Percentiles rank a stretch among this genome's conserved stretches.
Conservation (phyloP, 1,140 invertebrate genomes). For the Diorhabda sublineata region DNA sequence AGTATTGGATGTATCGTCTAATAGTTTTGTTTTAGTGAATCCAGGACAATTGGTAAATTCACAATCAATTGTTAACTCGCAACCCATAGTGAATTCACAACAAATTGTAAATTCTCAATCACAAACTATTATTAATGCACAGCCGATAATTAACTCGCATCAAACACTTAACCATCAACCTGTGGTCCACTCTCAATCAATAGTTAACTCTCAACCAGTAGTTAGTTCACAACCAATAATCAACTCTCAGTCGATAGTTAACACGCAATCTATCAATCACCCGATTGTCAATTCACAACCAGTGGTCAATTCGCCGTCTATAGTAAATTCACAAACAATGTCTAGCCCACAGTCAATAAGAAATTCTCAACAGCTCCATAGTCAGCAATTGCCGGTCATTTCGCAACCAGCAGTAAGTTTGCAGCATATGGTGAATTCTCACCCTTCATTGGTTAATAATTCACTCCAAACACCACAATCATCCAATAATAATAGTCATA, state of each 20-base stretch:
- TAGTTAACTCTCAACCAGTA: slow-evolving; percentile 35
- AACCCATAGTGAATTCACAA: slow-evolving; percentile 16
- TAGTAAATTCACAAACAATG: slow-evolving; percentile 6
- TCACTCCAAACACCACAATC: no score
- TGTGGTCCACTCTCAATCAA: slow-evolving; percentile 24
- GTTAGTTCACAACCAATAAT: slow-evolving; percentile 22
- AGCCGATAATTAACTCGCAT: slow-evolving; percentile 25
- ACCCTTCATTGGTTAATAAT: no score
- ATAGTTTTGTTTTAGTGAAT: slow-evolving; percentile 68
- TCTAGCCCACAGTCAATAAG: background rate
- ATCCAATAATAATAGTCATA: background rate
- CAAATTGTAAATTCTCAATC: slow-evolving; percentile 17
- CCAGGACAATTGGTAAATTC: slow-evolving; percentile 40
- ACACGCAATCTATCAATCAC: slow-evolving; percentile 8
- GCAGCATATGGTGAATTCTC: background rate
- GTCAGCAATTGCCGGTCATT: background rate
- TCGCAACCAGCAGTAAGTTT: background rate
- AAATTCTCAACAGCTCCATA: background rate
- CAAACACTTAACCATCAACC: slow-evolving; percentile 1
- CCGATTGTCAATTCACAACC: slow-evolving; percentile 20
- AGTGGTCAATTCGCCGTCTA: slow-evolving; percentile 17
- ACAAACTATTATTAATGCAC: slow-evolving; percentile 11
- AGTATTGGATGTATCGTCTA: slow-evolving; percentile 63
- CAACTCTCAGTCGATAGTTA: slow-evolving; percentile 15
- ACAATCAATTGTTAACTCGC: slow-evolving; percentile 26